These are phyloP conservation scores for Dicranocentrus wangi DNA, from an alignment of 2,888 invertebrate species.

Conservation along the genomic window DNA sequence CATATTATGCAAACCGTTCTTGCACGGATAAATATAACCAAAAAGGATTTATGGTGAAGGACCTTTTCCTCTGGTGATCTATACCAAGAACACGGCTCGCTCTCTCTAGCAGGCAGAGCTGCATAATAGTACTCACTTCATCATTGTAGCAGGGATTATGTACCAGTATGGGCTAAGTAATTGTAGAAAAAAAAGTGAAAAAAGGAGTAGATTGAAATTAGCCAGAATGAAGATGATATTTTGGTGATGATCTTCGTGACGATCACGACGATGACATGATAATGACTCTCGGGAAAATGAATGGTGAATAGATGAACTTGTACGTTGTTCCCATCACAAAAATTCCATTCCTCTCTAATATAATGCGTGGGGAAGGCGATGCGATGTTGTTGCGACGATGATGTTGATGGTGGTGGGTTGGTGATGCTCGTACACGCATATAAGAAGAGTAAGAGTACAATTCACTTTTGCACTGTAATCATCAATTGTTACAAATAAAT, in stretches of 20 bases:
- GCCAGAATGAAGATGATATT: constrained; percentile 58
- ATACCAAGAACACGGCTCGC: too few relatives aligned
- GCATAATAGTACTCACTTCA: too few relatives aligned
- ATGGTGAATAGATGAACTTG: constrained; percentile 57
- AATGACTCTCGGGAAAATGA: constrained; percentile 50
- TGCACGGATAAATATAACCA: too few relatives aligned
- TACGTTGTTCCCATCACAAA: constrained; percentile 30
- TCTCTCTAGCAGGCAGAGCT: too few relatives aligned
- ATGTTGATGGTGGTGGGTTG: neutral
- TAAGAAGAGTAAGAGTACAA: neutral
- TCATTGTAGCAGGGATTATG: too few relatives aligned
- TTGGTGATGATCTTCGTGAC: constrained; percentile 47
- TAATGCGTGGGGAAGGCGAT: too few relatives aligned
- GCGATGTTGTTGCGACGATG: too few relatives aligned
- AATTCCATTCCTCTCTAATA: neutral
- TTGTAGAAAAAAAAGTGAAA: neutral
- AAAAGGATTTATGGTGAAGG: too few relatives aligned
- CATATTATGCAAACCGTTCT: too few relatives aligned
- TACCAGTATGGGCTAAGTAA: neutral
- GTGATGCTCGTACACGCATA: neutral
- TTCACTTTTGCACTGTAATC: constrained; percentile 8
- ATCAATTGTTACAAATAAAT: constrained; percentile 36
- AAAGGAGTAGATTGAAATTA: neutral
- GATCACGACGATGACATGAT: constrained; percentile 61
- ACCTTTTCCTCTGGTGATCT: too few relatives aligned